phyloP scores from a whole-genome alignment of 2,888 invertebrate genomes.

The Patella caerulea region DNA sequence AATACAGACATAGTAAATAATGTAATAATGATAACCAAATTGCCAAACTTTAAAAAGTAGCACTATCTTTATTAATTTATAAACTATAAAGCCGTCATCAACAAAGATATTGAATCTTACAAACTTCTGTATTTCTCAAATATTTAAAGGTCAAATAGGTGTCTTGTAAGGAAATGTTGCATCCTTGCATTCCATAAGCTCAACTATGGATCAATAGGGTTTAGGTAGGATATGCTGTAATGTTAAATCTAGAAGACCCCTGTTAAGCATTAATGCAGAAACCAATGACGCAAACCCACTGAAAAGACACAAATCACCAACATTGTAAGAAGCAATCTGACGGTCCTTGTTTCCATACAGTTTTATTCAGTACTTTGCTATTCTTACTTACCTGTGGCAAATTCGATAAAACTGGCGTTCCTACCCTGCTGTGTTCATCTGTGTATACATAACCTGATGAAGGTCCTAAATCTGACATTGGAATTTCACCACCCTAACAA shows the following conservation, averaged over 20 bases:
- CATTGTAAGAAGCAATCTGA: neutral
- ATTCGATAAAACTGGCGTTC: slow-evolving; percentile 61
- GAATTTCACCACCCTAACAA: slow-evolving; percentile 58
- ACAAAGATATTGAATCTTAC: no score
- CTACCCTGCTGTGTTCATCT: slow-evolving; percentile 55
- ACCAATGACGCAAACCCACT: neutral
- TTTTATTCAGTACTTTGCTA: neutral
- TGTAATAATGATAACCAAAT: neutral
- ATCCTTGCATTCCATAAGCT: no score
- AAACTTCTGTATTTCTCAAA: no score
- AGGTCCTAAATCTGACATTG: slow-evolving; percentile 63
- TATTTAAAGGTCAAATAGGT: no score
- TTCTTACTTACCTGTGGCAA: slow-evolving; percentile 50
- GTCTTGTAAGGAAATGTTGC: no score
- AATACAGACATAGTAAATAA: neutral
- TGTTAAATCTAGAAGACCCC: neutral
- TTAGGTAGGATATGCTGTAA: neutral
- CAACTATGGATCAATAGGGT: no score
- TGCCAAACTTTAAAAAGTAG: no score
- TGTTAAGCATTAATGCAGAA: neutral
- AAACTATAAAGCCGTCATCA: no score
- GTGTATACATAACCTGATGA: slow-evolving; percentile 58
- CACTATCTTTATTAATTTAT: no score
- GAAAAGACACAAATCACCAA: neutral
- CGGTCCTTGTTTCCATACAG: neutral